Base-by-base conservation (phyloP, 2,113 vertebrate genomes). In the Protobothrops mucrosquamatus region DNA sequence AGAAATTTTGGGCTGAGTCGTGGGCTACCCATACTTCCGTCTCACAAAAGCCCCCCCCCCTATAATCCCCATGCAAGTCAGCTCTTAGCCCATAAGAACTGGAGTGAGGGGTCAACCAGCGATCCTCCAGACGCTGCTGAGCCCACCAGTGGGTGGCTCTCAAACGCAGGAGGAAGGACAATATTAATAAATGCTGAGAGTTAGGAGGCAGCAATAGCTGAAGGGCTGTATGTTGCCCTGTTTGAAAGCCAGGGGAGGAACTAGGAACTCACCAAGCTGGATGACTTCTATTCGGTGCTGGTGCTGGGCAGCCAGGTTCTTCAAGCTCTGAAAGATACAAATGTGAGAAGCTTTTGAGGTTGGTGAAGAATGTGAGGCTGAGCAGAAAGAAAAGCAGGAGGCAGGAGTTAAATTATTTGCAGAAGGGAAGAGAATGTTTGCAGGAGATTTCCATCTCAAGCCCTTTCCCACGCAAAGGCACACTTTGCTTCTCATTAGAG, bases 251-350 rank as follows among this genome's bases (percentile, higher is more conserved):
- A 39, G 6, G 6, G 69, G 34, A 81, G n/a, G 0, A 81, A 51
- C 88, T 20, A 88, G 3, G 29, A 89, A 96, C 96, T 0, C 96
- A 97, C 96, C 96, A 89, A 97, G 95, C 74, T 95, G 95, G 88
- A 97, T n/a, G 48, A 96, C 93, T 85, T 95, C 86, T 89, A 97
- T 1, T 22, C 3, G 34, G 46, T 95, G 96, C 74, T 94, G 54
- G 91, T 97, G 96, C 91, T 74, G 95, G 55, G 94, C 96, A 56
- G 95, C 94, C 93, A 97, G 85, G 89, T 96, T 94, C 88, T 94
- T 95, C 95, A 97, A 92, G 92, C 95, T 96, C 96, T 97, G 92
- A 56, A 95, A 89, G 69, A 39, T 24, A 94, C 2, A 15, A 34
- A 88, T 0, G 12, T 2, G 3, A 88, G 12, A 34, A 15, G 14